These are phyloP conservation scores for Bursaphelenchus okinawaensis DNA, from an alignment of 2,888 invertebrate species.

Conservation along the genomic window DNA sequence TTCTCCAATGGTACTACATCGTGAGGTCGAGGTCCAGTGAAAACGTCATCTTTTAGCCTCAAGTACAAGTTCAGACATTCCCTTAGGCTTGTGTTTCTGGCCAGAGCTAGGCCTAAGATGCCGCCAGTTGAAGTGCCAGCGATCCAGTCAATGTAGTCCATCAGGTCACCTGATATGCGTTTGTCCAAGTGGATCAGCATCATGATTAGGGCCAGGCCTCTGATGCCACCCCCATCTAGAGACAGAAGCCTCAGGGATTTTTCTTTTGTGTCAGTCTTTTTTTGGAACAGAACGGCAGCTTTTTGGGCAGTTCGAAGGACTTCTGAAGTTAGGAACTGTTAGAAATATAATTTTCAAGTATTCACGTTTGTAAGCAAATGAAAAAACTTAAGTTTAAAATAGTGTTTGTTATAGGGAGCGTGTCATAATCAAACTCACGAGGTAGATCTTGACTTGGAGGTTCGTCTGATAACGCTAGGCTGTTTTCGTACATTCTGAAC, in stretches of 20 bases:
- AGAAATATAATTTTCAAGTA: neutral
- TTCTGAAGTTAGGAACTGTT: neutral
- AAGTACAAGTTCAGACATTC: slow-evolving; percentile 88
- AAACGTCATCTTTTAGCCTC: slow-evolving; percentile 83
- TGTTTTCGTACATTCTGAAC: slow-evolving; percentile 9
- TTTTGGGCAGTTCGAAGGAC: neutral
- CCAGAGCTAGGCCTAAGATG: slow-evolving; percentile 78
- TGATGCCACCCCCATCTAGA: slow-evolving; percentile 49
- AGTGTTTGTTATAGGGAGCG: neutral
- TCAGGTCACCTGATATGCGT: slow-evolving; percentile 63
- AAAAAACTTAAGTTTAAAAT: neutral
- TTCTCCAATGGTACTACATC: slow-evolving; percentile 56
- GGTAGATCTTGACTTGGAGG: slow-evolving; percentile 4
- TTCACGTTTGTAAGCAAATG: neutral
- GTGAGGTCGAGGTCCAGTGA: slow-evolving; percentile 60
- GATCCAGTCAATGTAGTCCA: slow-evolving; percentile 87
- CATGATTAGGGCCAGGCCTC: slow-evolving; percentile 43
- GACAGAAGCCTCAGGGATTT: slow-evolving; percentile 23
- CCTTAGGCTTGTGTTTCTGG: slow-evolving; percentile 64
- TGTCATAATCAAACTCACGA: slow-evolving; percentile 4
- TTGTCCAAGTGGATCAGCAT: slow-evolving; percentile 41
- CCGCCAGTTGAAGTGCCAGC: slow-evolving; percentile 84
- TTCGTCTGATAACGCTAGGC: neutral
- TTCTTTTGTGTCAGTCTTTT: neutral
- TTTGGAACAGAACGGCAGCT: slow-evolving; percentile 3